Conservation (phyloP, 2,113 vertebrate species). For the Tetraodon nigroviridis region DNA sequence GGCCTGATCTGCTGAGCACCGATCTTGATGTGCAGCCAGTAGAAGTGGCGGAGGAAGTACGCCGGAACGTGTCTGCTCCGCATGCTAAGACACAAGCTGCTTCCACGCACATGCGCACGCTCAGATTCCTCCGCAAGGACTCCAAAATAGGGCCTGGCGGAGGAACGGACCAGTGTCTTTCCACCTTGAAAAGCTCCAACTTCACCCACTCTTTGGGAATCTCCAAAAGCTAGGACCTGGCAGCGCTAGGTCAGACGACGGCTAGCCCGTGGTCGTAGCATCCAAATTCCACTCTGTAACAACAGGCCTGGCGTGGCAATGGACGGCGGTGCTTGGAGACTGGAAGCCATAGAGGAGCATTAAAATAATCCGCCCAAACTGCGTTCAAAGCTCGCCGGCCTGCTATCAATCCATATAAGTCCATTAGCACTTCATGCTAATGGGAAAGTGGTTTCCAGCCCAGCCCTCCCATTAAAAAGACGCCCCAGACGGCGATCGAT, state of each 20-base stretch:
- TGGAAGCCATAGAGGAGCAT: slow-evolving; percentile 40
- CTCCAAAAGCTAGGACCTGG: not conserved
- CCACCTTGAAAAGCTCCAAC: not conserved
- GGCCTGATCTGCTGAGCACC: slow-evolving; percentile 34
- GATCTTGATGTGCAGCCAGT: slow-evolving; percentile 64
- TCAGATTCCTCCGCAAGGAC: not conserved
- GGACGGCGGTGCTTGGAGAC: not conserved
- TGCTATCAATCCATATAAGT: slow-evolving; percentile 55
- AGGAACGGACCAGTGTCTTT: slow-evolving; percentile 1
- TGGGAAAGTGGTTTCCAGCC: slow-evolving; percentile 43
- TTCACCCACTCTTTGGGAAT: slow-evolving; percentile 12
- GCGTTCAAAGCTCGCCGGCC: slow-evolving; percentile 36
- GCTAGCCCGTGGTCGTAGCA: too few species aligned
- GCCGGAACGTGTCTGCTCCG: slow-evolving; percentile 12
- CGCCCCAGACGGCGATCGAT: slow-evolving; percentile 26
- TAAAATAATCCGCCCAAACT: slow-evolving; percentile 40
- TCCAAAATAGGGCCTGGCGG: too few species aligned
- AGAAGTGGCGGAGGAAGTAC: slow-evolving; percentile 39
- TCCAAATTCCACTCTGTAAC: too few species aligned
- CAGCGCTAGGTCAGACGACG: too few species aligned
- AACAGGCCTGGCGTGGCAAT: too few species aligned
- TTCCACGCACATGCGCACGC: slow-evolving; percentile 3
- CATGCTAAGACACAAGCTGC: slow-evolving; percentile 6
- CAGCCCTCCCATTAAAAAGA: slow-evolving; percentile 35
- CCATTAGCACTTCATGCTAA: slow-evolving; percentile 32